phyloP scores from a whole-genome alignment of 2,888 invertebrate species.

The Morinoia aosen region DNA sequence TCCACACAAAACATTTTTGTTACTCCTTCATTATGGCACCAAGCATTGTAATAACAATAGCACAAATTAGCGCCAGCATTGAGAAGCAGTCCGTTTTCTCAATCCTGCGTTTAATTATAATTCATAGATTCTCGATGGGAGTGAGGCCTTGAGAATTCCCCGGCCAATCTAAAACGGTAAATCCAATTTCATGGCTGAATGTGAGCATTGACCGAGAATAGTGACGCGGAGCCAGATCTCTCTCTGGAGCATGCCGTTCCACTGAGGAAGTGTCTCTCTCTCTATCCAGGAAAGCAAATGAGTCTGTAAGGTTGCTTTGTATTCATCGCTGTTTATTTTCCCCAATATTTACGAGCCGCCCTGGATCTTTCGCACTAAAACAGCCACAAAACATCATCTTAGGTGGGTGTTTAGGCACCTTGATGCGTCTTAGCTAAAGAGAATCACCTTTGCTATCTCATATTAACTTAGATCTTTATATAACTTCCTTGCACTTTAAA shows the following conservation, averaged over 20 bases:
- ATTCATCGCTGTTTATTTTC: no score
- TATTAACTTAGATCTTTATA: no score
- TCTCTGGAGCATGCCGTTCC: background rate
- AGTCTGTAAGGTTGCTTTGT: background rate
- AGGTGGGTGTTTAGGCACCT: no score
- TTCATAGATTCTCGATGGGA: background rate
- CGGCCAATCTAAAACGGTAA: background rate
- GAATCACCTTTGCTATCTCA: no score
- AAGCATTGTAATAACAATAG: background rate
- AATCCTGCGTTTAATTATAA: background rate
- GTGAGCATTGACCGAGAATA: background rate
- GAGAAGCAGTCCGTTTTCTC: background rate
- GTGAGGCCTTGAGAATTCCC: background rate
- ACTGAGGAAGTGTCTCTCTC: background rate
- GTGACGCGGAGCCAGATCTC: background rate
- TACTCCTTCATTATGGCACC: background rate
- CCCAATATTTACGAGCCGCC: no score
- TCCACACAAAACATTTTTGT: background rate
- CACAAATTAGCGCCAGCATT: background rate
- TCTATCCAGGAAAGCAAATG: background rate
- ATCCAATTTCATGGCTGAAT: background rate
- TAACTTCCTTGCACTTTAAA: no score
- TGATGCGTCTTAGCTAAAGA: no score
- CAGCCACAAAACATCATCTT: no score
- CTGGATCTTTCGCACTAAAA: no score